Evolutionary conservation across 53 echinoderm and acorn worm genomes (phyloP), one percentile per base, ranked within the genome.

Genomic region (Zoroaster sp.): DNA sequence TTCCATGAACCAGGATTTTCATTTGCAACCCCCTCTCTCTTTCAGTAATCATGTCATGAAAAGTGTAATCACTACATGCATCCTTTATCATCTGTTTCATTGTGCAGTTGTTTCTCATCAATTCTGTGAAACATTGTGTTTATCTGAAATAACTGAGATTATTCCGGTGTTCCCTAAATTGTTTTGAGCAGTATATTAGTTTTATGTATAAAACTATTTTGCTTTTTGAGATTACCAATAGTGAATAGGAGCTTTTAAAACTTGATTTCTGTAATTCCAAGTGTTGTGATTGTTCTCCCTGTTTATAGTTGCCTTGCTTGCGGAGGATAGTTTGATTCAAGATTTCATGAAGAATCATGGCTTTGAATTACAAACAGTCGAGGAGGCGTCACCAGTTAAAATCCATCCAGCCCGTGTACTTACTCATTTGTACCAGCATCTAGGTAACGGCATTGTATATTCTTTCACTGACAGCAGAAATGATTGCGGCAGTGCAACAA

Each of bases 371-470:
- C 93, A 96, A 86, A 96, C 96, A 4, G 92, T 94, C 6, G 91
- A 89, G 1, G 92, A 96, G 78, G 93, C 90, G 0, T 88, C 96
- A 23, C 94, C 96, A 17, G 89, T 96, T 70, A 90, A 90, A 7
- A 78, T 96, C 67, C 92, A 94, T 42, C 96, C 96, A 49, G 94
- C 96, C 0, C 88, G 91, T 30, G 96, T 93, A 5, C 90, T 96
- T 59, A 93, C 89, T 51, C 91, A 91, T 46, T 79, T 96, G 14
- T 94, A 88, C 72, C 90, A 92, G 87, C 91, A 88, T 30, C 82
- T 96, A 43, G 96, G 96, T 96, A 89, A 90, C 8, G 17, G 12
- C 10, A 51, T 15, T 21, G 23, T 21, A 0, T 54, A 7, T 54
- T n/a, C 21, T 53, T 5, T 53, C 54, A 53, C 54, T 21, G 5